Conservation (phyloP, 1,140 invertebrate species). For the Drosophila mauritiana region DNA sequence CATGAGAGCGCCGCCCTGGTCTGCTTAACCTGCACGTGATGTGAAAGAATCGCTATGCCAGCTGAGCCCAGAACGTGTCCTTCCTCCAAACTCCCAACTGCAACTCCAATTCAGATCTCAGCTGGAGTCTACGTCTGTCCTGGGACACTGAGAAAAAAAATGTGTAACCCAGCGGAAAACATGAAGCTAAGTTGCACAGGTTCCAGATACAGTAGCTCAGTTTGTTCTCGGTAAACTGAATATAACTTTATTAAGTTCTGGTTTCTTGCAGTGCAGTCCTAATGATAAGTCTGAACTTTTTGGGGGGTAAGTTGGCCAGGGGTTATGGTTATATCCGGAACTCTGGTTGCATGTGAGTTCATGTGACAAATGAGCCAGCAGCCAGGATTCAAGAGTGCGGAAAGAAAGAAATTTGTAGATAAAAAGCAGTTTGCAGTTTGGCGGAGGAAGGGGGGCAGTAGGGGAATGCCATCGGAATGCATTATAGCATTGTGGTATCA, state of each 20-base stretch:
- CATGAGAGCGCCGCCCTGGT: background rate
- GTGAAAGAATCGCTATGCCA: conserved; percentile 41
- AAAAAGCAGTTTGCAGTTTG: conserved; percentile 1
- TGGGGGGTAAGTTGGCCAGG: background rate
- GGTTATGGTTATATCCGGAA: conserved; percentile 20
- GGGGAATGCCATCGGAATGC: background rate
- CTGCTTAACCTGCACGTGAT: conserved; percentile 67
- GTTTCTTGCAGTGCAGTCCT: conserved; percentile 7
- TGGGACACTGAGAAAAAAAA: conserved; percentile 3
- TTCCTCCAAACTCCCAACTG: conserved; percentile 3
- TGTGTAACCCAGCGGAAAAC: too few relatives aligned
- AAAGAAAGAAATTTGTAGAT: conserved; percentile 22
- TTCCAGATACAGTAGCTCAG: too few relatives aligned
- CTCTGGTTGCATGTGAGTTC: conserved; percentile 22
- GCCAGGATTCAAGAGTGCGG: conserved; percentile 29
- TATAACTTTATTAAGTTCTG: too few relatives aligned
- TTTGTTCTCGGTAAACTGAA: too few relatives aligned
- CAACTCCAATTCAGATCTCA: conserved; percentile 29
- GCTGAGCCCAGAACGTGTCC: conserved; percentile 32
- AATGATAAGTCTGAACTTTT: conserved; percentile 21
- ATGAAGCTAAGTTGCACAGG: too few relatives aligned
- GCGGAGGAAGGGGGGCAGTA: background rate
- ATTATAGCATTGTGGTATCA: conserved; percentile 4
- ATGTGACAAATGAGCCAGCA: conserved; percentile 47
- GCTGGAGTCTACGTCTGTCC: conserved; percentile 7